Percentiles rank a stretch among this genome's conserved stretches.
These are phyloP conservation scores for Zhengitettix transpicula DNA, from an alignment of 2,888 invertebrate species.

Conservation along the genomic window DNA sequence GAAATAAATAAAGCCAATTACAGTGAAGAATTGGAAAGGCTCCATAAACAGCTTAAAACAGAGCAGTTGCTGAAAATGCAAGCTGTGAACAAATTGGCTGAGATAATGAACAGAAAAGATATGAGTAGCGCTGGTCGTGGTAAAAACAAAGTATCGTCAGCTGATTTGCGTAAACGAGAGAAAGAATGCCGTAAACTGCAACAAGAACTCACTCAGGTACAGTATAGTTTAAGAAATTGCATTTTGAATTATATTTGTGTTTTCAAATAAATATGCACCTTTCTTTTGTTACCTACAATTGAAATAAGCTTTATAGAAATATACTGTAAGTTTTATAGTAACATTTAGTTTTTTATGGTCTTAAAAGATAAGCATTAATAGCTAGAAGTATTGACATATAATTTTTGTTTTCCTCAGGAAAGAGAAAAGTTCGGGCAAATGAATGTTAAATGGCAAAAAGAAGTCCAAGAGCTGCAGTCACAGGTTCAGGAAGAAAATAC, in stretches of 20 bases:
- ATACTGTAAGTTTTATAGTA: too few relatives aligned
- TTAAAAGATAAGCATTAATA: too few relatives aligned
- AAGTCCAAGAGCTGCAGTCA: slow-evolving; percentile 71
- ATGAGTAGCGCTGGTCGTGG: slow-evolving; percentile 56
- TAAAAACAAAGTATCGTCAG: slow-evolving; percentile 64
- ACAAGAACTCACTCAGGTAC: slow-evolving; percentile 72
- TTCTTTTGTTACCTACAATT: too few relatives aligned
- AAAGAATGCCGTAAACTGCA: slow-evolving; percentile 89
- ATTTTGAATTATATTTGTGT: too few relatives aligned
- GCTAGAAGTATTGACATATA: too few relatives aligned
- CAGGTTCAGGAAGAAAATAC: slow-evolving; percentile 68
- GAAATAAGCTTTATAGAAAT: too few relatives aligned
- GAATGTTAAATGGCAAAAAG: slow-evolving; percentile 67
- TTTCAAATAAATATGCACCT: too few relatives aligned
- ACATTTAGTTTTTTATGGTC: too few relatives aligned
- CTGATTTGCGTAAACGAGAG: slow-evolving; percentile 73
- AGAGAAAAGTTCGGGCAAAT: slow-evolving; percentile 86
- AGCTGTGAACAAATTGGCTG: slow-evolving; percentile 93
- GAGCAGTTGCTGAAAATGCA: slow-evolving; percentile 80
- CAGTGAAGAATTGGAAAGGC: slow-evolving; percentile 62
- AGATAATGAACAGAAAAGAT: slow-evolving; percentile 89
- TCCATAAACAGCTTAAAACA: slow-evolving; percentile 67
- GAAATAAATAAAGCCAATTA: slow-evolving; percentile 38
- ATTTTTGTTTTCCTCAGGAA: slow-evolving; percentile 34
- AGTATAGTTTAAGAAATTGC: neutral